These are phyloP conservation scores for Mellilla xanthometata DNA, from an alignment of 2,888 invertebrate species.

Conservation along the genomic window DNA sequence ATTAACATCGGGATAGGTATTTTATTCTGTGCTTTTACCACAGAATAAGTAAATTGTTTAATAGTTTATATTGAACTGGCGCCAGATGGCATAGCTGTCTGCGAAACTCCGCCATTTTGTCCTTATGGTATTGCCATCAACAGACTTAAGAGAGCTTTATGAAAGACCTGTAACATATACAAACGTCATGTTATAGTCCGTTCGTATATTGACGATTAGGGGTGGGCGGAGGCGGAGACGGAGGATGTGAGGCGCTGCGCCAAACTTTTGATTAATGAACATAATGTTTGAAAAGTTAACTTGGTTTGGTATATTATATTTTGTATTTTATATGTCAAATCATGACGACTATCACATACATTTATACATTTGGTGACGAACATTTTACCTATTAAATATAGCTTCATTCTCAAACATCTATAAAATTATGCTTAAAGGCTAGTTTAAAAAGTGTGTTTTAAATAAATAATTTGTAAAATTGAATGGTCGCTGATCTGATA, in stretches of 20 bases:
- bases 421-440: too few relatives aligned
- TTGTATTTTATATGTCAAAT: not conserved
- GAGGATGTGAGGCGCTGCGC: slow-evolving; percentile 74
- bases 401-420: too few relatives aligned
- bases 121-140: slow-evolving; percentile 61
- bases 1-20: too few relatives aligned
- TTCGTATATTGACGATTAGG: slow-evolving; percentile 41
- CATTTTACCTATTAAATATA: too few relatives aligned
- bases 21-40: too few relatives aligned
- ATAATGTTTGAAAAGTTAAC: slow-evolving; percentile 76
- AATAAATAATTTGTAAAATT: too few relatives aligned
- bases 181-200: slow-evolving; percentile 26
- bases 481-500: too few relatives aligned
- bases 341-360: too few relatives aligned
- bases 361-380: slow-evolving; percentile 47
- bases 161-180: slow-evolving; percentile 50
- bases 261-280: slow-evolving; percentile 83
- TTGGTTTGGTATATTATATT: slow-evolving; percentile 55
- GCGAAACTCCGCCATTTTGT: slow-evolving; percentile 58
- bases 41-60: too few relatives aligned
- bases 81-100: not conserved
- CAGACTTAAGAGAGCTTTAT: slow-evolving; percentile 39
- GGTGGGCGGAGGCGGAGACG: slow-evolving; percentile 55
- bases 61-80: too few relatives aligned
- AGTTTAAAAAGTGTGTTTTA: too few relatives aligned